A percentile compares a stretch with the other conserved stretches of the same genome.
Conservation (phyloP, 2,888 invertebrate genomes). For the Andrena bicolor region DNA sequence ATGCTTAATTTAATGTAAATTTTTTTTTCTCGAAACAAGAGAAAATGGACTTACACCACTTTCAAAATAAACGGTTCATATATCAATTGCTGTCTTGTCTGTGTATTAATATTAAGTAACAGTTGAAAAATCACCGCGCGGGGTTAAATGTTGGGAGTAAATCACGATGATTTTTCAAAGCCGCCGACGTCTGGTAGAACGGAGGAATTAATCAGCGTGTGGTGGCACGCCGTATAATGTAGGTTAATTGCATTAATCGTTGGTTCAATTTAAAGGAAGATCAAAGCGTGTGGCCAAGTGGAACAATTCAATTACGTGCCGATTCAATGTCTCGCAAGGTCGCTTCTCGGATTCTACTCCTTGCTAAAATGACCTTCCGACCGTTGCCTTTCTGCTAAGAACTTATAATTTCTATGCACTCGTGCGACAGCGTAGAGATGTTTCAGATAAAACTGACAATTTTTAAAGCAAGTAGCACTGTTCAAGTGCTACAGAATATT, state of each 20-base stretch:
- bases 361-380: conserved; percentile 33
- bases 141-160: conserved; percentile 20
- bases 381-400: conserved; percentile 14
- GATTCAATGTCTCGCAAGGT: conserved; percentile 79
- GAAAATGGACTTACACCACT: too few relatives aligned
- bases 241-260: conserved; percentile 78
- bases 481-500: too few relatives aligned
- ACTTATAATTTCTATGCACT: not conserved
- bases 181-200: conserved; percentile 20
- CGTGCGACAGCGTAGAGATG: not conserved
- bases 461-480: too few relatives aligned
- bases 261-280: conserved; percentile 81
- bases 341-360: conserved; percentile 64
- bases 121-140: not conserved
- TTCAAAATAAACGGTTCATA: too few relatives aligned
- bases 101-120: not conserved
- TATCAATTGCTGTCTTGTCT: not conserved
- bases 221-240: conserved; percentile 57
- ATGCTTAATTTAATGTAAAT: too few relatives aligned
- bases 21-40: too few relatives aligned
- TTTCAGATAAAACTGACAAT: not conserved
- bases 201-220: conserved; percentile 53
- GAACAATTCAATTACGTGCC: conserved; percentile 83
- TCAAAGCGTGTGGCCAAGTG: conserved; percentile 82
- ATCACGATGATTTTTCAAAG: conserved; percentile 43